Percentiles rank a stretch among this genome's conserved stretches.
These are phyloP conservation scores for Orthonyx spaldingii DNA, from an alignment of 2,113 vertebrate genomes.

Conservation along the genomic window DNA sequence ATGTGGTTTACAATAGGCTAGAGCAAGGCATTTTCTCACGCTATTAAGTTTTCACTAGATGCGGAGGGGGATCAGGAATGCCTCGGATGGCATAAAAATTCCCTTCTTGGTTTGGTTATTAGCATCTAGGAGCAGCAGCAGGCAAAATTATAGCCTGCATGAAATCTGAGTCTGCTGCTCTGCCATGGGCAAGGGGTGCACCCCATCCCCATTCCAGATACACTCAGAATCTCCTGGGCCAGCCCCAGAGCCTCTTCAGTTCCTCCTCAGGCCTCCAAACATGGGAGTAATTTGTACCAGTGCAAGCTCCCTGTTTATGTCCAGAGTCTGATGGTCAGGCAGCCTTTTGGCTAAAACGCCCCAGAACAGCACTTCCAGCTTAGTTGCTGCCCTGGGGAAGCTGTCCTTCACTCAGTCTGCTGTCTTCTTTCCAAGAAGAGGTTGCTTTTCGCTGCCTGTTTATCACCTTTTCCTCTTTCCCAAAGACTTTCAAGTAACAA, in stretches of 20 bases:
- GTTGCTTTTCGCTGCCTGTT: background rate
- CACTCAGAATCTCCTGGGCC: background rate
- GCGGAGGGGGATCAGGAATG: slow-evolving; percentile 5
- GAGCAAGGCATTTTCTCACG: slow-evolving; percentile 60
- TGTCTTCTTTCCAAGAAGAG: background rate
- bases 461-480: background rate
- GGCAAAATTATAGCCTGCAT: background rate
- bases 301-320: background rate
- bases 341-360: background rate
- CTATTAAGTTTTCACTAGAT: slow-evolving; percentile 65
- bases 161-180: background rate
- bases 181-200: background rate
- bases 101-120: slow-evolving; percentile 18
- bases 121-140: background rate
- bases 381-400: background rate
- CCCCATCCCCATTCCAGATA: background rate
- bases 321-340: background rate
- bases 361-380: background rate
- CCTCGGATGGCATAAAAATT: background rate
- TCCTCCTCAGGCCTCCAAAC: background rate
- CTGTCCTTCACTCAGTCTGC: background rate
- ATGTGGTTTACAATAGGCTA: background rate
- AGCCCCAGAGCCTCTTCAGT: background rate
- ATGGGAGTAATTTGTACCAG: background rate
- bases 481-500: background rate